Evolutionary conservation across 2,113 vertebrate genomes (phyloP).

Genomic region (Talpa occidentalis): DNA sequence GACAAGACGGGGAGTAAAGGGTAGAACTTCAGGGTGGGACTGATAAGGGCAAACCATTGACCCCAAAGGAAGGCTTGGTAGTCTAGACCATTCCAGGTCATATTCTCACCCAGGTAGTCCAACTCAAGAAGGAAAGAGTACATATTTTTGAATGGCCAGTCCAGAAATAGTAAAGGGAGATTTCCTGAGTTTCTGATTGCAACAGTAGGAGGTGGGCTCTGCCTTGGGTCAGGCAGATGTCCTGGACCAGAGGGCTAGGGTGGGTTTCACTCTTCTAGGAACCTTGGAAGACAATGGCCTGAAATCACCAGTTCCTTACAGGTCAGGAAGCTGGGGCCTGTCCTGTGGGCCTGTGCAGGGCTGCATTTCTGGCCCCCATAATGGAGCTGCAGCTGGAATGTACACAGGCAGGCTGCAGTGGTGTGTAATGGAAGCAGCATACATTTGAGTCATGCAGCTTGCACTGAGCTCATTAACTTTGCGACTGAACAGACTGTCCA

Average conservation of each 20-base stretch:
- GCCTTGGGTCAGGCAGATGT: neutral
- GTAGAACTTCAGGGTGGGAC: neutral
- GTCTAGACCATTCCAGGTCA: neutral
- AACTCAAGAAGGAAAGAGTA: neutral
- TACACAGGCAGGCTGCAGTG: neutral
- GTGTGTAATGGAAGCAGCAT: neutral
- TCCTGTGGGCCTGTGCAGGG: neutral
- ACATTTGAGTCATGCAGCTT: neutral
- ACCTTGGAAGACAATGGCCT: neutral
- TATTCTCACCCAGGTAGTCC: neutral
- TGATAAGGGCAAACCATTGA: neutral
- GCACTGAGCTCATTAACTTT: neutral
- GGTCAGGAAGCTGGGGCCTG: neutral
- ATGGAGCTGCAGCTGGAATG: neutral
- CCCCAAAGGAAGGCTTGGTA: too few relatives aligned
- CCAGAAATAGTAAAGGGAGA: neutral
- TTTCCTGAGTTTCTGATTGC: neutral
- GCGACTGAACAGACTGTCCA: neutral
- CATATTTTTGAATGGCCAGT: neutral
- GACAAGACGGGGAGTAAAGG: neutral
- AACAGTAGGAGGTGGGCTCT: neutral
- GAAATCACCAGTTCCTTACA: neutral
- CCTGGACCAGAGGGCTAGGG: neutral
- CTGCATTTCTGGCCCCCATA: neutral
- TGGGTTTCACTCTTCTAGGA: neutral